Evolutionary conservation across 1,140 invertebrate species (phyloP).

Genomic region (Leguminivora glycinivorella): DNA sequence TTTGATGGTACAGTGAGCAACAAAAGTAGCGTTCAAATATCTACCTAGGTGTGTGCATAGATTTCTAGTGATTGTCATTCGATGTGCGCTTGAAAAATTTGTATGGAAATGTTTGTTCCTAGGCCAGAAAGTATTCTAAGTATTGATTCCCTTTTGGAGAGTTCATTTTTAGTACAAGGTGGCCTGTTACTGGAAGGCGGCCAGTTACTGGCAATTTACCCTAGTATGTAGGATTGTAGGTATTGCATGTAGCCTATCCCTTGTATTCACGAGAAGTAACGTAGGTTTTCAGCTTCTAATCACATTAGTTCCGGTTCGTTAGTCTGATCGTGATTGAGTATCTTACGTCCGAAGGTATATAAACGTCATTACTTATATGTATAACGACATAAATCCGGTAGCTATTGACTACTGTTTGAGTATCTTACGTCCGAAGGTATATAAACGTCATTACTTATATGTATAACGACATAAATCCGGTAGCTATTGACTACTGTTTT

Average conservation of each 20-base stretch:
- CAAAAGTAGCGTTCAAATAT: too few species aligned
- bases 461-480: background rate
- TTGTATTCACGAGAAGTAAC: background rate
- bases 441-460: background rate
- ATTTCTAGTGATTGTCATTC: too few species aligned
- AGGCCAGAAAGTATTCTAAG: too few species aligned
- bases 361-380: background rate
- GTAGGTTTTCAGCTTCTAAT: background rate
- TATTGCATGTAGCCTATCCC: background rate
- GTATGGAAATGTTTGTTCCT: too few species aligned
- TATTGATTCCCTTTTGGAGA: too few species aligned
- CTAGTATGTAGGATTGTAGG: too few species aligned
- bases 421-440: background rate
- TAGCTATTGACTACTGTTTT: background rate
- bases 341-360: background rate
- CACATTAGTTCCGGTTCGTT: slow-evolving; percentile 3
- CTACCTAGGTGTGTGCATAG: too few species aligned
- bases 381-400: background rate
- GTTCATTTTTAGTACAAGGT: too few species aligned
- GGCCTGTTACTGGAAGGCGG: too few species aligned
- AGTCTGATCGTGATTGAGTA: background rate
- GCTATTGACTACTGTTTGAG: background rate
- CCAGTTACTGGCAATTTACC: too few species aligned
- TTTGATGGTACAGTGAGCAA: too few species aligned
- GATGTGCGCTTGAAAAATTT: too few species aligned